Evolutionary conservation across 2,888 invertebrate species (phyloP).

Genomic region (Selenia dentaria): DNA sequence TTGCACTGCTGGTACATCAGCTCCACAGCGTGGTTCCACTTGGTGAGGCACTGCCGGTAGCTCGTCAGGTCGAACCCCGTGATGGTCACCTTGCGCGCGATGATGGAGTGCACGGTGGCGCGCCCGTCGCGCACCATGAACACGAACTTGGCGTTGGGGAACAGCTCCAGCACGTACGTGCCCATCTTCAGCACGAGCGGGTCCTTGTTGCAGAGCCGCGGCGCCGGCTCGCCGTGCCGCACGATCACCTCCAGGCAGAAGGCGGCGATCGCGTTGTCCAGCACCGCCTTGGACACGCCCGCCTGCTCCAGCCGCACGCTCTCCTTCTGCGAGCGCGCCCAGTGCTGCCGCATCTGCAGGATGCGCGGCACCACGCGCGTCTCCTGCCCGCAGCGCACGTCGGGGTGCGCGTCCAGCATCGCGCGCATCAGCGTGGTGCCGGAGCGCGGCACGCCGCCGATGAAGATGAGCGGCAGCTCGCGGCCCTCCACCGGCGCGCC

Average conservation of each 20-base stretch:
- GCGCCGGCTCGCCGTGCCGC: conserved; percentile 97
- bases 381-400: conserved; percentile 98
- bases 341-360: conserved; percentile 97
- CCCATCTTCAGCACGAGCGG: conserved; percentile 99
- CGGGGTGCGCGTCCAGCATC: conserved; percentile 99
- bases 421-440: conserved; percentile 99
- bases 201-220: conserved; percentile 99
- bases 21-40: conserved; percentile 98
- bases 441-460: conserved; percentile 98
- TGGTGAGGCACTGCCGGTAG: conserved; percentile 96
- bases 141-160: conserved; percentile 98
- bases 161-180: conserved; percentile 95
- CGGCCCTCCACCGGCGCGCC: conserved; percentile 86
- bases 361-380: conserved; percentile 98
- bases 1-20: conserved; percentile 97
- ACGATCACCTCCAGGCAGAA: conserved; percentile 98
- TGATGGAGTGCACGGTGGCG: conserved; percentile 99
- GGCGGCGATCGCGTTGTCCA: conserved; percentile 98
- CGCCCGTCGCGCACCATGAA: conserved; percentile 99
- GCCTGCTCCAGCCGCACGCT: conserved; percentile 96
- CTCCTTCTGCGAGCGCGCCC: conserved; percentile 97
- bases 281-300: conserved; percentile 95
- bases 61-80: conserved; percentile 97
- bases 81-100: conserved; percentile 94
- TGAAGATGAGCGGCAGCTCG: conserved; percentile 97